Conservation (phyloP, 2,113 vertebrate species). For the Uria aalge region DNA sequence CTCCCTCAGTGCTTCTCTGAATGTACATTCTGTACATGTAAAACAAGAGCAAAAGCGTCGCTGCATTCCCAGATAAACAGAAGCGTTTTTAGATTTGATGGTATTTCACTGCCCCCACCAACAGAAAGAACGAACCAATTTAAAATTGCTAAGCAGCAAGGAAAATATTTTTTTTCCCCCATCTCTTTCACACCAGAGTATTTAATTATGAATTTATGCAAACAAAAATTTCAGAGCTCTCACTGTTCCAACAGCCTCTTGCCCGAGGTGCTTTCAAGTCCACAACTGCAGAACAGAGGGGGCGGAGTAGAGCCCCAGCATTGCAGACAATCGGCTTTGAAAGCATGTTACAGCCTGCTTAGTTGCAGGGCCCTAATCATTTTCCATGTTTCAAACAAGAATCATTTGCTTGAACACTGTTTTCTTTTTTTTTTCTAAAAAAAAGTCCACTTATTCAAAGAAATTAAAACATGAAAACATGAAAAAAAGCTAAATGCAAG, state of each 20-base stretch:
- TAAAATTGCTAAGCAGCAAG: constrained; percentile 34
- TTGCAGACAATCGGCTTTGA: constrained; percentile 5
- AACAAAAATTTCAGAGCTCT: constrained; percentile 58
- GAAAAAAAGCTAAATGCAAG: neutral
- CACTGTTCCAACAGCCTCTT: constrained; percentile 30
- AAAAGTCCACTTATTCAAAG: neutral
- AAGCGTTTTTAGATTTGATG: neutral
- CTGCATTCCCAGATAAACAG: neutral
- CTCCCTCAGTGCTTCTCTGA: constrained; percentile 3
- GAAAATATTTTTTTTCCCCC: neutral
- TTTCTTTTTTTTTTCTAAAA: neutral
- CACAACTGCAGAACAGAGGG: constrained; percentile 20
- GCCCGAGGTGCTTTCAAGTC: constrained; percentile 55
- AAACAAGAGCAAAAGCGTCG: neutral
- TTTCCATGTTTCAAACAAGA: neutral
- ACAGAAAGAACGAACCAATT: constrained; percentile 6
- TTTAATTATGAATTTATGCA: constrained; percentile 71
- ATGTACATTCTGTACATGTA: constrained; percentile 1
- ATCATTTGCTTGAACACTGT: neutral
- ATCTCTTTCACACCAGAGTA: constrained; percentile 39
- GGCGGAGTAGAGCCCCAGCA: neutral
- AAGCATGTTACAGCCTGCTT: constrained; percentile 14
- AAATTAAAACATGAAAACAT: neutral
- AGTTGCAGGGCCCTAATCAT: neutral
- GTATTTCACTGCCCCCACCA: neutral